Percentiles rank a stretch among this genome's conserved stretches.
phyloP scores from a whole-genome alignment of 1,140 invertebrate genomes.

The Dysdera silvatica region DNA sequence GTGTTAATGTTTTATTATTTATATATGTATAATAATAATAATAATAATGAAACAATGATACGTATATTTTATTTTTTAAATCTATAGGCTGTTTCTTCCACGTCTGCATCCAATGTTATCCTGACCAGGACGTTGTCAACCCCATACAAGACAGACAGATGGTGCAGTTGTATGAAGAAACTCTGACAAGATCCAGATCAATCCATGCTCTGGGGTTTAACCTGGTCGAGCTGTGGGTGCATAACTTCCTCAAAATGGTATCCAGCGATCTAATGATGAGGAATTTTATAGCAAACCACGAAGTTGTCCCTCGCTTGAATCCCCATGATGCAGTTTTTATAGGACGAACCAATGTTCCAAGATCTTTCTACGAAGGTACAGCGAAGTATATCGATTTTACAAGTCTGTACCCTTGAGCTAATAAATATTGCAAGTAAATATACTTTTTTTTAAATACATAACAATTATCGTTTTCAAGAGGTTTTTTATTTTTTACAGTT shows the following conservation, averaged over 20 bases:
- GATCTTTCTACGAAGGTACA: neutral
- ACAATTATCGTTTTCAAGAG: too few species aligned
- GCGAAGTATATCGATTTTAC: constrained; percentile 19
- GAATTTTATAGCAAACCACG: neutral
- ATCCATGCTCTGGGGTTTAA: neutral
- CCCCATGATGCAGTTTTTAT: neutral
- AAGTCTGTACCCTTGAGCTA: constrained; percentile 9
- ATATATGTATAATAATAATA: too few species aligned
- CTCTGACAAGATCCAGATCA: neutral
- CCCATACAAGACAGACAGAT: neutral
- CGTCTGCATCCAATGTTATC: neutral
- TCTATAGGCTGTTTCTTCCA: neutral
- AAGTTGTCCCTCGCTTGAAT: neutral
- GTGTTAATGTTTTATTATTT: too few species aligned
- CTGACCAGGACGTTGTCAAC: neutral
- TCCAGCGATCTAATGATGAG: neutral
- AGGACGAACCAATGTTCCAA: neutral
- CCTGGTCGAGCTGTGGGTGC: neutral
- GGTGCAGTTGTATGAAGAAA: neutral
- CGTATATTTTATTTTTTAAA: constrained; percentile 1
- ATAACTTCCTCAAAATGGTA: neutral
- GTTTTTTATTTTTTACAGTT: too few species aligned
- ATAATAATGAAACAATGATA: too few species aligned
- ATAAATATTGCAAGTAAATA: too few species aligned
- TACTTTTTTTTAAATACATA: too few species aligned